Evolutionary conservation across 2,888 invertebrate species (phyloP).

Genomic region (Diarsia brunnea): DNA sequence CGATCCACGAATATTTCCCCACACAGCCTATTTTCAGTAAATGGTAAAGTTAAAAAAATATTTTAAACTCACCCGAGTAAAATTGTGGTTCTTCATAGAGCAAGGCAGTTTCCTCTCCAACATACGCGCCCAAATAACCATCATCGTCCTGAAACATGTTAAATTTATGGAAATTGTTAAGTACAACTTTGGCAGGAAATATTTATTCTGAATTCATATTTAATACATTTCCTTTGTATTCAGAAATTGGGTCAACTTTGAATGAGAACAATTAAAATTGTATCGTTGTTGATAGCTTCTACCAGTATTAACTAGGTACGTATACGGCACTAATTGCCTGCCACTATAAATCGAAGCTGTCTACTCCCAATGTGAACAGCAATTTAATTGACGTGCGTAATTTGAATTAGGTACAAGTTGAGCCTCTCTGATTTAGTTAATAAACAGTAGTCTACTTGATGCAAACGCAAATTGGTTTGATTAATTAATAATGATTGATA

Average conservation of each 20-base stretch:
- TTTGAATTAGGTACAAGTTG: conserved; percentile 24
- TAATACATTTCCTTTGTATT: background rate
- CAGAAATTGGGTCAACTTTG: conserved; percentile 4
- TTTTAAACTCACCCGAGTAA: conserved; percentile 58
- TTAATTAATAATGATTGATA: conserved; percentile 12
- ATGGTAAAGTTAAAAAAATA: background rate
- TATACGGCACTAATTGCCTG: conserved; percentile 25
- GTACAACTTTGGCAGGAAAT: no score
- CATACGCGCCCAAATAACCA: conserved; percentile 77
- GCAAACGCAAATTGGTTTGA: conserved; percentile 26
- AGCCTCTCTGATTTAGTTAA: conserved; percentile 24
- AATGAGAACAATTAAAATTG: conserved; percentile 21
- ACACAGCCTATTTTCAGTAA: background rate
- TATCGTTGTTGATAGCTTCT: conserved; percentile 15
- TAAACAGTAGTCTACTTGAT: conserved; percentile 14
- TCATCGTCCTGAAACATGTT: conserved; percentile 70
- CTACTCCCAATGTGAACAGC: conserved; percentile 12
- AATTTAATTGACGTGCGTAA: conserved; percentile 38
- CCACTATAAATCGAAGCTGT: conserved; percentile 17
- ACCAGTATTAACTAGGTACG: background rate
- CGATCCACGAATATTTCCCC: background rate
- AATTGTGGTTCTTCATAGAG: conserved; percentile 61
- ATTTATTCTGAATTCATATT: background rate
- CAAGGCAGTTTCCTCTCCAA: conserved; percentile 72
- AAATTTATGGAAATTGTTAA: background rate